phyloP scores from a whole-genome alignment of 2,888 invertebrate species.

The Phalangium opilio region DNA sequence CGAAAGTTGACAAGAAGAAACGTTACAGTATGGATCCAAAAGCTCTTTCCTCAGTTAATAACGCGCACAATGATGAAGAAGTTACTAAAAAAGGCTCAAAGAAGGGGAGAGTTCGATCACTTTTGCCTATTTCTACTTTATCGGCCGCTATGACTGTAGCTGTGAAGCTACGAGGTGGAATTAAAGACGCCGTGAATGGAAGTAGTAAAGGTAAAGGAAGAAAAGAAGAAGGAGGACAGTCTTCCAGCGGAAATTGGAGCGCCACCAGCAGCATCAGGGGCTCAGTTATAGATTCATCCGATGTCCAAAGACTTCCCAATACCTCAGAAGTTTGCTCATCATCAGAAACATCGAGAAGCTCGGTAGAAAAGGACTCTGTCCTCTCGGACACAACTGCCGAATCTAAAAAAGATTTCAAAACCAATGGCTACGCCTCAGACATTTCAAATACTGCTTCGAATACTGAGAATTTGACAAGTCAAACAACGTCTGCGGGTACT shows the following conservation, averaged over 20 bases:
- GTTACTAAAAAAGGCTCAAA: slow-evolving; percentile 3
- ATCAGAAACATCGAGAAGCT: slow-evolving; percentile 25
- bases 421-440: slow-evolving; percentile 4
- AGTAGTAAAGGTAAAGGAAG: slow-evolving; percentile 1
- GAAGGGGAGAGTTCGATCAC: slow-evolving; percentile 11
- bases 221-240: slow-evolving; percentile 39
- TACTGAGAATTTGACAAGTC: too few relatives aligned
- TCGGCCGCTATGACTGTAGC: slow-evolving; percentile 43
- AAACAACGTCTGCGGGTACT: too few relatives aligned
- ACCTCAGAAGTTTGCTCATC: slow-evolving; percentile 3
- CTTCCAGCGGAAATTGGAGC: slow-evolving; percentile 88
- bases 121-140: slow-evolving; percentile 19
- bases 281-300: slow-evolving; percentile 33
- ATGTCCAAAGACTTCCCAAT: slow-evolving; percentile 31
- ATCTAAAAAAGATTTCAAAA: slow-evolving; percentile 2
- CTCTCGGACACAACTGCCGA: slow-evolving; percentile 17
- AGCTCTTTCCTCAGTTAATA: neutral
- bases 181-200: neutral
- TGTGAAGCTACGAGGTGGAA: slow-evolving; percentile 53
- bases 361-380: slow-evolving; percentile 31
- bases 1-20: neutral
- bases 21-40: neutral
- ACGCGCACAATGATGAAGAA: neutral
- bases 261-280: slow-evolving; percentile 56
- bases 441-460: neutral